Evolutionary conservation across 2,113 vertebrate species (phyloP).

Genomic region (Cricetomys ansorgei): DNA sequence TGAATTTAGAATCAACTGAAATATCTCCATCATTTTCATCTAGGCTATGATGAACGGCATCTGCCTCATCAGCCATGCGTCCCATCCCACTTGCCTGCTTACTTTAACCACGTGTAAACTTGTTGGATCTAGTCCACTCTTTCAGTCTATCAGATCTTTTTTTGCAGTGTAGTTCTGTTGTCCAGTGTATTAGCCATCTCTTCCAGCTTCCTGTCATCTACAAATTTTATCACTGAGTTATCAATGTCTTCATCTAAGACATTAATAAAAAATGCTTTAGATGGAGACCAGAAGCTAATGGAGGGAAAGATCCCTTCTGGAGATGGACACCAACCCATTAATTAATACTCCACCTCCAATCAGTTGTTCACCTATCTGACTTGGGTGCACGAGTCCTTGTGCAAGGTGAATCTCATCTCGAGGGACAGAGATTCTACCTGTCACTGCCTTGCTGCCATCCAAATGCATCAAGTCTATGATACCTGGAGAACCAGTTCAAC

Average conservation of each 20-base stretch:
- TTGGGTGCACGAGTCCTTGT: not conserved
- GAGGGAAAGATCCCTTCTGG: slow-evolving; percentile 21
- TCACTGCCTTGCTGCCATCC: not conserved
- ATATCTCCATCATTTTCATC: slow-evolving; percentile 36
- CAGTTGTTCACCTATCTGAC: not conserved
- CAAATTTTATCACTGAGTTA: slow-evolving; percentile 63
- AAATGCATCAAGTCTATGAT: not conserved
- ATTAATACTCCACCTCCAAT: not conserved
- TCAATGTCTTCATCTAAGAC: slow-evolving; percentile 71
- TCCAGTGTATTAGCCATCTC: not conserved
- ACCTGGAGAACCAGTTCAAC: not conserved
- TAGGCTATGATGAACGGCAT: not conserved
- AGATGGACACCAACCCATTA: not conserved
- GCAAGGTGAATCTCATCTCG: not conserved
- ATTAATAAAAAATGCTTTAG: slow-evolving; percentile 69
- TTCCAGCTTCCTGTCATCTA: slow-evolving; percentile 74
- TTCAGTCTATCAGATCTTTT: slow-evolving; percentile 63
- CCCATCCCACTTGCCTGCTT: slow-evolving; percentile 48
- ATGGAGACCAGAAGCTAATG: slow-evolving; percentile 36
- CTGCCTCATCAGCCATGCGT: slow-evolving; percentile 46
- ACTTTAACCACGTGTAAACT: slow-evolving; percentile 64
- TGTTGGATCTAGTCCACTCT: slow-evolving; percentile 62
- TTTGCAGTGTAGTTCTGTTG: not conserved
- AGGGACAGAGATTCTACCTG: not conserved
- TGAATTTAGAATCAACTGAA: slow-evolving; percentile 16